Conservation (phyloP, 2,888 invertebrate genomes). For the Eupithecia exiguata region DNA sequence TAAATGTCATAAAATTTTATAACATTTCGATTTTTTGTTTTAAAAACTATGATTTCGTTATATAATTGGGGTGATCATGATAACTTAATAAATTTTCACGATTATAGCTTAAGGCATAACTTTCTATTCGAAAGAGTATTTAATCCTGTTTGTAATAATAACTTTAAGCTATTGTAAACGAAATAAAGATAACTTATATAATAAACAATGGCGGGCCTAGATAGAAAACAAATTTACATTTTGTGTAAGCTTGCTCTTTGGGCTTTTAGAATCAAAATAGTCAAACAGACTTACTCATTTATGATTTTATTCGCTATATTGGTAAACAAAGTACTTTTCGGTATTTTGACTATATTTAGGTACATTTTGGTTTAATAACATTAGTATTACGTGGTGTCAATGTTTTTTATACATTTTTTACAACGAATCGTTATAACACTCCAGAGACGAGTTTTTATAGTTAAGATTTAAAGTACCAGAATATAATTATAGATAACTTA, state of each 20-base stretch:
- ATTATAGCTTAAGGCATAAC: constrained; percentile 14
- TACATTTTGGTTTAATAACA: constrained; percentile 3
- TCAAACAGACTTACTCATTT: background rate
- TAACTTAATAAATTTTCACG: constrained; percentile 2
- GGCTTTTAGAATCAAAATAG: background rate
- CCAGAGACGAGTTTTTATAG: constrained; percentile 19
- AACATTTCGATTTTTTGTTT: background rate
- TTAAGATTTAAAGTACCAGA: constrained; percentile 39
- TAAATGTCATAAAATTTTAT: background rate
- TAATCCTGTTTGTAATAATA: constrained; percentile 26
- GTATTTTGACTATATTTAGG: constrained; percentile 8
- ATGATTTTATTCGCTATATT: background rate
- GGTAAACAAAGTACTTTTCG: background rate
- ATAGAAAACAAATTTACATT: constrained; percentile 31
- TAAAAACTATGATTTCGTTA: background rate
- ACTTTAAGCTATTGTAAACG: constrained; percentile 18
- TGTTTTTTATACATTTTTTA: constrained; percentile 76
- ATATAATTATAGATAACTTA: constrained; percentile 26
- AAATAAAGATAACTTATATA: constrained; percentile 16
- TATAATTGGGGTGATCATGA: background rate
- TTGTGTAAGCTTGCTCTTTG: constrained; percentile 2
- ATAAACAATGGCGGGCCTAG: constrained; percentile 20
- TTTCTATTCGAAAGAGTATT: constrained; percentile 23
- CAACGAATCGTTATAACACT: constrained; percentile 59
- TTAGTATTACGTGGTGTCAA: constrained; percentile 59